Evolutionary conservation across 2,797 vertebrate species (phyloP).

Genomic region (Phrynocephalus guinanensis): DNA sequence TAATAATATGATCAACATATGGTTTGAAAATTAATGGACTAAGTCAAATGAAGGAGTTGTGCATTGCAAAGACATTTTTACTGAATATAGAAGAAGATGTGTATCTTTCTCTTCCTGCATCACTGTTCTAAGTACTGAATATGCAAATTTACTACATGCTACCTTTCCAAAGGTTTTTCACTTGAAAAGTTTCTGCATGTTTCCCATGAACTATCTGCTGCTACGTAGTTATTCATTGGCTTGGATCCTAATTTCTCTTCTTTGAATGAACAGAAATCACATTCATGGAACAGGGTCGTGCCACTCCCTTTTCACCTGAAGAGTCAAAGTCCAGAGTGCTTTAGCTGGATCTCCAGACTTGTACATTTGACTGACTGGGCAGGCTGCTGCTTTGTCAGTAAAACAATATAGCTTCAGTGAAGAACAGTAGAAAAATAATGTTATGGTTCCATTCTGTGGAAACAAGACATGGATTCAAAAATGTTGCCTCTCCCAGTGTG

Average conservation of each 20-base stretch:
- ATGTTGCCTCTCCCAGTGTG: neutral
- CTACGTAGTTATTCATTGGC: neutral
- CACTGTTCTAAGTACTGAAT: too few relatives aligned
- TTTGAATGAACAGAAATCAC: neutral
- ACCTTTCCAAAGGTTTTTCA: neutral
- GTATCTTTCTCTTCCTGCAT: too few relatives aligned
- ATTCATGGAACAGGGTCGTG: neutral
- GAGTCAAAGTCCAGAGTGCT: neutral
- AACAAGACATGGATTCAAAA: neutral
- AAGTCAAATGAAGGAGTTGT: slow-evolving; percentile 8
- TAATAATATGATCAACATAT: neutral
- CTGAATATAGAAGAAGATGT: neutral
- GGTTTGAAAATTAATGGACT: neutral
- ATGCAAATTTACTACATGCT: too few relatives aligned
- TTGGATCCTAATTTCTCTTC: neutral
- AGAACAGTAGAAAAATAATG: neutral
- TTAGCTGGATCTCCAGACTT: too few relatives aligned
- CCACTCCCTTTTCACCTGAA: neutral
- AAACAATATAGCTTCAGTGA: neutral
- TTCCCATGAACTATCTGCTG: neutral
- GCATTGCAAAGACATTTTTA: neutral
- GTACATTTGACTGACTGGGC: neutral
- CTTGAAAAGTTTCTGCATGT: neutral
- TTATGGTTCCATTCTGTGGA: neutral
- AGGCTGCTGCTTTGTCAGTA: neutral